Evolutionary conservation across 2,797 vertebrate genomes (phyloP).

Genomic region (Psittacula echo): DNA sequence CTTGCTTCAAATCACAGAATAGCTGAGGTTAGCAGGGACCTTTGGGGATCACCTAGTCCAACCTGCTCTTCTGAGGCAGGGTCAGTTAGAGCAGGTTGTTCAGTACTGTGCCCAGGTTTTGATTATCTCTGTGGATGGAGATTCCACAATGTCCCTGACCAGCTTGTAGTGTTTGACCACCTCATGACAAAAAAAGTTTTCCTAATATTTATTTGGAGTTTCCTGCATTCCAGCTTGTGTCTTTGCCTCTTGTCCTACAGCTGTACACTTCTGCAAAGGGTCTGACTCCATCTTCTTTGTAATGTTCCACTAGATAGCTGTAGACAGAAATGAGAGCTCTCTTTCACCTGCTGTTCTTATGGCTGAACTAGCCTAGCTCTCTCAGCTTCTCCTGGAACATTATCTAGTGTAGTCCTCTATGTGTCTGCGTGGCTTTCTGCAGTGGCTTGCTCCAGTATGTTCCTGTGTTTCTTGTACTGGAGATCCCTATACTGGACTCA

Average conservation of each 20-base stretch:
- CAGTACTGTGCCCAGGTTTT: neutral
- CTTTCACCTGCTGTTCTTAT: neutral
- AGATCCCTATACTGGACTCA: neutral
- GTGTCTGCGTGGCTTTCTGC: neutral
- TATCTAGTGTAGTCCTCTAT: neutral
- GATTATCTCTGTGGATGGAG: neutral
- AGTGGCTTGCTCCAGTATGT: neutral
- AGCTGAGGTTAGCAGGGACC: neutral
- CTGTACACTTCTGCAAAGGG: neutral
- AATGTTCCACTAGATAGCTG: neutral
- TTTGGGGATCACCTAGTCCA: neutral
- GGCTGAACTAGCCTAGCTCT: neutral
- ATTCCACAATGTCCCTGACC: neutral
- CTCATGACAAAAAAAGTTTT: neutral
- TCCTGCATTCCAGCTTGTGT: neutral
- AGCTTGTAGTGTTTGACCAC: neutral
- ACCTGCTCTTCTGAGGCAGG: neutral
- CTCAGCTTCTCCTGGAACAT: neutral
- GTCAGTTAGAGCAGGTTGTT: neutral
- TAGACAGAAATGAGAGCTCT: neutral
- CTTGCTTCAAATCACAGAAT: neutral
- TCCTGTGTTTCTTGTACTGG: neutral
- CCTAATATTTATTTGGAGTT: neutral
- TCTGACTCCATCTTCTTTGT: neutral
- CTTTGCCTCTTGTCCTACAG: neutral